Evolutionary conservation across 2,797 vertebrate species (phyloP).

Genomic region (Acanthurus lineatus): DNA sequence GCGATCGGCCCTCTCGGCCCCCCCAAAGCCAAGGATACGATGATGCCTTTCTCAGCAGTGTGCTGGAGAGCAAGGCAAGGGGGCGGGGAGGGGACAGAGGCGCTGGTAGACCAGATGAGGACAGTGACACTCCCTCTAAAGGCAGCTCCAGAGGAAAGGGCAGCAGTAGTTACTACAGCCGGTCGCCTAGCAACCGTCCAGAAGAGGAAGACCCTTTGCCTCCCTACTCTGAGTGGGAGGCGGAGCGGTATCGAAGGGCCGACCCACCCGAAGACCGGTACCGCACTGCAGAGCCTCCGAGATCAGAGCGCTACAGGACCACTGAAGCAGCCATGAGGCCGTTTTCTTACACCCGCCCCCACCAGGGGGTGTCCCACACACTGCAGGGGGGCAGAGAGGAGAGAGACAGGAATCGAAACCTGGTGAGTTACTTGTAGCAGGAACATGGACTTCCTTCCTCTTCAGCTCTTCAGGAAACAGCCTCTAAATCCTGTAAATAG

Average conservation of each 20-base stretch:
- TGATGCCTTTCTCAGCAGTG: slow-evolving; percentile 87
- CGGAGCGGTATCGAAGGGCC: slow-evolving; percentile 73
- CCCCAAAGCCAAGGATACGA: slow-evolving; percentile 87
- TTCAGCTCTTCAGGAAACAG: slow-evolving; percentile 42
- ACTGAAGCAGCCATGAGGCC: slow-evolving; percentile 79
- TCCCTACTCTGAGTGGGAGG: slow-evolving; percentile 91
- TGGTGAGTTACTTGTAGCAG: slow-evolving; percentile 91
- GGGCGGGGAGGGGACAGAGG: slow-evolving; percentile 83
- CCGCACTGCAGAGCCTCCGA: slow-evolving; percentile 63
- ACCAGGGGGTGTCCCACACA: slow-evolving; percentile 77
- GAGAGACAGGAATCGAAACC: slow-evolving; percentile 90
- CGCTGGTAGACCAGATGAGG: slow-evolving; percentile 79
- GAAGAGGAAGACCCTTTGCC: slow-evolving; percentile 92
- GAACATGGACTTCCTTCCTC: slow-evolving; percentile 46
- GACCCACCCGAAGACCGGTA: slow-evolving; percentile 63
- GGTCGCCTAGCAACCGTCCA: slow-evolving; percentile 87
- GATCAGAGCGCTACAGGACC: slow-evolving; percentile 78
- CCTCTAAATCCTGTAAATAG: slow-evolving; percentile 38
- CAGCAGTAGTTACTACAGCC: slow-evolving; percentile 83
- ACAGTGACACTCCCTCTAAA: slow-evolving; percentile 93
- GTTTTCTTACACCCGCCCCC: slow-evolving; percentile 87
- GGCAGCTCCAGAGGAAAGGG: slow-evolving; percentile 89
- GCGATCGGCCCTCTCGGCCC: slow-evolving; percentile 73
- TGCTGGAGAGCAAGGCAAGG: slow-evolving; percentile 91
- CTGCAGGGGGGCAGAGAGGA: slow-evolving; percentile 91